Base-by-base conservation (phyloP, 2,113 vertebrate genomes). In the human region DNA sequence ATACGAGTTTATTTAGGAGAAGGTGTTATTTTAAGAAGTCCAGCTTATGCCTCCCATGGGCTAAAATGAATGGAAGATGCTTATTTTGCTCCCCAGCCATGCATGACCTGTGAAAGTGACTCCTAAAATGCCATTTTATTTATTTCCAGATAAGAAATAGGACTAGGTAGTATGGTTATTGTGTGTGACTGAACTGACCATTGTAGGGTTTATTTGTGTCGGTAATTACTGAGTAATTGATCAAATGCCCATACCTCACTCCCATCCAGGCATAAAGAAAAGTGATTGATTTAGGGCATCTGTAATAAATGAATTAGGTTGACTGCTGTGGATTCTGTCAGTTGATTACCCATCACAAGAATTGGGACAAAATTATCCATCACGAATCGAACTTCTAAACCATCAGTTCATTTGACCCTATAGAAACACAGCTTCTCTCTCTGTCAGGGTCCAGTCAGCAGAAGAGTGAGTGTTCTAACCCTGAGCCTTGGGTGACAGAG, bases 141-240 rank as follows among this genome's bases (percentile, higher is more conserved):
- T 83, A 43, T 94, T 97, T 90, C n/a, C 52, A 88, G 32, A 88
- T 70, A 94, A 57, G 78, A 27, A 84, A 32, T 16, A 86, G 68
- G 87, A 45, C 7, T 18, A n/a, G 38, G 20, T 50, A 64, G 75
- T 27, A 93, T 23, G 6, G 85, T 88, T 80, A 23, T 50, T 73
- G 32, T 45, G 16, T 30, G 1, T 50, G 66, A 75, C 25, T 25
- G 16, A 78, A 52, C 13, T 13, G 2, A 25, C 35, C 30, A 20
- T 38, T 16, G 12, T 22, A 61, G 55, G n/a, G 66, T 48, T 45
- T 82, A 14, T 87, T 81, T 87, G 86, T 93, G 59, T 90, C 68
- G 3, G 35, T 96, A 59, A 95, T 97, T 72, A 61, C 86, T 70
- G 57, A 64, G 40, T 64, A 93, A 81, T 66, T 81, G 93, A 78